Conservation (phyloP, 2,797 vertebrate species). For the Loris lydekkerianus region DNA sequence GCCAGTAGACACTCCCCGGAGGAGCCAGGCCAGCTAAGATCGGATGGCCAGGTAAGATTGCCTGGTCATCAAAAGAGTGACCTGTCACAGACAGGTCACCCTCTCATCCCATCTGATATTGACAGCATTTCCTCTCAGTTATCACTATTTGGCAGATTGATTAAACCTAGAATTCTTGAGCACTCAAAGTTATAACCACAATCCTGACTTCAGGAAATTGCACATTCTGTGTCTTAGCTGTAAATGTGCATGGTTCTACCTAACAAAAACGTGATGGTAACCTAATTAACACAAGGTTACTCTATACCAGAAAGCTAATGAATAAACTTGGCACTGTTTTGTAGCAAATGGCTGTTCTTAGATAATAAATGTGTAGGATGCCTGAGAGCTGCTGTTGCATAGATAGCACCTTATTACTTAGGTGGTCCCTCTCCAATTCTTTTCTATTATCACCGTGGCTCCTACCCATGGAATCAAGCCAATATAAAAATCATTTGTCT, state of each 20-base stretch:
- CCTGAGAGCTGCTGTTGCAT: not conserved
- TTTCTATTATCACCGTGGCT: not conserved
- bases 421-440: not conserved
- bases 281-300: slow-evolving; percentile 24
- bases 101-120: not conserved
- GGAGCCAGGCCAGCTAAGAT: not conserved
- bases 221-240: slow-evolving; percentile 71
- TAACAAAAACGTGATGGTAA: slow-evolving; percentile 39
- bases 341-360: not conserved
- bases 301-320: slow-evolving; percentile 28
- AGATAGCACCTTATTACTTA: not conserved
- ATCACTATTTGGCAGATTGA: slow-evolving; percentile 68
- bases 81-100: not conserved
- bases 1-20: not conserved
- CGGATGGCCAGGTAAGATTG: too few species aligned
- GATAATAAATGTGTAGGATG: not conserved
- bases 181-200: slow-evolving; percentile 65
- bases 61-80: not conserved
- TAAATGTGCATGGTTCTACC: slow-evolving; percentile 59
- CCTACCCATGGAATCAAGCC: not conserved
- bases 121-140: slow-evolving; percentile 68
- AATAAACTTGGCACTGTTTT: slow-evolving; percentile 3
- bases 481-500: not conserved
- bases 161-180: slow-evolving; percentile 72
- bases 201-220: slow-evolving; percentile 79